These are phyloP conservation scores for Hippotragus niger DNA, from an alignment of 2,113 vertebrate species.

Conservation along the genomic window DNA sequence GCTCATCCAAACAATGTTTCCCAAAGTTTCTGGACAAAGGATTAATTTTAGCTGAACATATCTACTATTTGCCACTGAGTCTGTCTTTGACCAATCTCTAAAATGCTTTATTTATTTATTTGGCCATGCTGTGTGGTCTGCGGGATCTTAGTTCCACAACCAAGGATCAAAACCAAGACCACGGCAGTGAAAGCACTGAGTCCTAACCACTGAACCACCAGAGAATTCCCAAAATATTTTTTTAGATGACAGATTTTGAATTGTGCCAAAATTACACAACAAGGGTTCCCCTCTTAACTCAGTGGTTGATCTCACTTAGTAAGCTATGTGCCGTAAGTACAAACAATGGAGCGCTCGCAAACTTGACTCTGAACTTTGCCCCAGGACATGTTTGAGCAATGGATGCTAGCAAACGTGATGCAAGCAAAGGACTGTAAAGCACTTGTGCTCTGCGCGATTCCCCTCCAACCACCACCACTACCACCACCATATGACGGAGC, in stretches of 20 bases:
- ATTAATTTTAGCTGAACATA: background rate
- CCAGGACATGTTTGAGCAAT: background rate
- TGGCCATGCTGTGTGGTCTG: background rate
- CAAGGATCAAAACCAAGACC: background rate
- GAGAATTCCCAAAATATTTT: background rate
- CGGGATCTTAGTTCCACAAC: background rate
- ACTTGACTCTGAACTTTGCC: background rate
- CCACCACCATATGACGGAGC: background rate
- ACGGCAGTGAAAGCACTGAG: accelerated
- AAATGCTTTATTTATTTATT: background rate
- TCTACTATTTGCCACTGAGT: background rate
- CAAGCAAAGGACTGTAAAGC: background rate
- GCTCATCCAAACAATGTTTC: background rate
- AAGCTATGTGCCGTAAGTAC: background rate
- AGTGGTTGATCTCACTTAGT: background rate
- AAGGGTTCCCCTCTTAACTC: background rate
- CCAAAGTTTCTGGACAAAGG: background rate
- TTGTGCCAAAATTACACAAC: background rate
- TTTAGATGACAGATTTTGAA: background rate
- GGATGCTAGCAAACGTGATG: background rate
- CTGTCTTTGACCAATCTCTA: background rate
- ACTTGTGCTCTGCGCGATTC: background rate
- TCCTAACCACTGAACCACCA: background rate
- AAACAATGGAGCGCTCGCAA: background rate
- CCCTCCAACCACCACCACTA: background rate